These are phyloP conservation scores for Xestia c-nigrum DNA, from an alignment of 2,888 invertebrate genomes.

Conservation along the genomic window DNA sequence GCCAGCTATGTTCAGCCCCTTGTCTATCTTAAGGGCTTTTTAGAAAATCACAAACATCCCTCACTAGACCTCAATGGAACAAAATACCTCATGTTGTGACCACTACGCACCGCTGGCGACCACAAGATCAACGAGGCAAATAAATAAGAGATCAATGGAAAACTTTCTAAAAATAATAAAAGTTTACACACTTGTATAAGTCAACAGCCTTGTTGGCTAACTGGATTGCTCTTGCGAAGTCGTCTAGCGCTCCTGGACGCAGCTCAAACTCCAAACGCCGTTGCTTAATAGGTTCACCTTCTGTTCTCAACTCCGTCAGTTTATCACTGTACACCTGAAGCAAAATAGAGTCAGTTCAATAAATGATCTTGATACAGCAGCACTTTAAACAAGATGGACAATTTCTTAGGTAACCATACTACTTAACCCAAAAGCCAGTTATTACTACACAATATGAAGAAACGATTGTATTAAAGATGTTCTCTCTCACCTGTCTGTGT, in stretches of 20 bases:
- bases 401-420: too few species aligned
- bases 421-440: background rate
- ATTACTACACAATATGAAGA: background rate
- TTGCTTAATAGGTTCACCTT: constrained; percentile 97
- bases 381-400: background rate
- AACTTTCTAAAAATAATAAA: background rate
- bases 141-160: background rate
- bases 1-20: background rate
- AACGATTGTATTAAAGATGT: background rate
- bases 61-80: background rate
- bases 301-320: constrained; percentile 91
- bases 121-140: background rate
- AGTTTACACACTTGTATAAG: constrained; percentile 90
- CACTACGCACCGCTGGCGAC: background rate
- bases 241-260: constrained; percentile 95
- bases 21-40: too few species aligned
- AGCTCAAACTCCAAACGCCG: constrained; percentile 95
- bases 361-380: background rate
- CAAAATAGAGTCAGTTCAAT: background rate
- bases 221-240: constrained; percentile 94
- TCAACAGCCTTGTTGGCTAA: constrained; percentile 95
- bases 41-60: background rate
- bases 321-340: constrained; percentile 91
- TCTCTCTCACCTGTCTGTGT: constrained; percentile 86
- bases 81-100: background rate